phyloP scores from a whole-genome alignment of 2,113 vertebrate genomes.

The Eublepharis macularius region DNA sequence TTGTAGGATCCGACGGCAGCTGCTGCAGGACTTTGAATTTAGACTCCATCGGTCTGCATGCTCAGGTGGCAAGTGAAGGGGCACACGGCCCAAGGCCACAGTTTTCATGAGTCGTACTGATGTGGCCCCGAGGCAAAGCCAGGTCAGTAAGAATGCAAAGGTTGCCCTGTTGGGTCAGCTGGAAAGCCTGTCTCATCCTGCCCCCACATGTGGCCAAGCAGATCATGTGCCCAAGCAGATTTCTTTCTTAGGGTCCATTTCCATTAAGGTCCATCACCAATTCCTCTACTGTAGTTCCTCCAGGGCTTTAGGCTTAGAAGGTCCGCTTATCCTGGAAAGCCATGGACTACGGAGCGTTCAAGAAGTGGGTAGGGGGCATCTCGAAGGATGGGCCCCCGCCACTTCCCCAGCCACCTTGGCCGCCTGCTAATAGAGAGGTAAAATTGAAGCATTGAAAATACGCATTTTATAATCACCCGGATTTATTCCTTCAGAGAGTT shows the following conservation, averaged over 20 bases:
- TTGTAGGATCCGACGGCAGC: not conserved
- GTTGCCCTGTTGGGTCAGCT: not conserved
- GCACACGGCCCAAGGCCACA: too few species aligned
- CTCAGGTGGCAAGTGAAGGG: not conserved
- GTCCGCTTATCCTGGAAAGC: not conserved
- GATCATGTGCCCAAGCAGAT: not conserved
- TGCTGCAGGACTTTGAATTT: not conserved
- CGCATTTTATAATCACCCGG: constrained; percentile 47
- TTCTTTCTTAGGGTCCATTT: constrained; percentile 6
- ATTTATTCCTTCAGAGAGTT: constrained; percentile 55
- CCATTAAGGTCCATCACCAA: constrained; percentile 24
- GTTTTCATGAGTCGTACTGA: not conserved
- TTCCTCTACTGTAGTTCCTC: not conserved
- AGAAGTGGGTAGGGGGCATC: constrained; percentile 8
- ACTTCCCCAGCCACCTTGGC: constrained; percentile 18
- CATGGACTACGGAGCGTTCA: not conserved
- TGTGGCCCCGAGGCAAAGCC: not conserved
- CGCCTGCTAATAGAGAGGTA: constrained; percentile 43
- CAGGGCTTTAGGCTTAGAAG: not conserved
- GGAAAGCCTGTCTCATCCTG: not conserved
- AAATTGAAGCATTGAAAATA: constrained; percentile 33
- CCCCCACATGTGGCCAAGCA: accelerated
- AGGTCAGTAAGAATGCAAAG: accelerated
- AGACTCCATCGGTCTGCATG: not conserved
- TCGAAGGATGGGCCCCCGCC: constrained; percentile 40